Evolutionary conservation across 1,140 invertebrate species (phyloP), one percentile per base, ranked within the genome.

Genomic region (Drosophila punjabiensis): DNA sequence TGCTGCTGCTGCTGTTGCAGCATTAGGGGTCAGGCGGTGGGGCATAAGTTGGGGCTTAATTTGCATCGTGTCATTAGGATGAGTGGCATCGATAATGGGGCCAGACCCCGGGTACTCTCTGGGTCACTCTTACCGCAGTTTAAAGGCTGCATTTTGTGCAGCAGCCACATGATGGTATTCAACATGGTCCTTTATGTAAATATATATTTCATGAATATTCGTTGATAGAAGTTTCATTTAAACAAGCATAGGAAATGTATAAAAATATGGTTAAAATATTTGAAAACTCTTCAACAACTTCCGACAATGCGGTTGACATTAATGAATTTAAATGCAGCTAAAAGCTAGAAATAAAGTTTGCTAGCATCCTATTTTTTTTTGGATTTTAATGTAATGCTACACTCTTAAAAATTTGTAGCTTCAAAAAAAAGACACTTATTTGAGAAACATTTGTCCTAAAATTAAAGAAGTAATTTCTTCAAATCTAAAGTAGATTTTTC

Each of bases 31-130:
- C 50, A 35, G 39, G 47, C 14, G 47, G 35, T 32, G 55, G 45
- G 35, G 63, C n/a, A 39, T 39, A 55, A 64, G 63, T 62, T 58
- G 58, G 62, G 55, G 70, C 66, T 80, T 89, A 89, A 88, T 83
- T 87, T 87, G 81, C 78, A 89, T 81, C 70, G 87, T 83, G 85
- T 90, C 86, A 85, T 89, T 90, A 89, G 52, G 62, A 53, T 83
- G 69, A 79, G 59, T 73, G 62, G 58, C 82, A 86, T 81, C 80
- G 80, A 87, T 87, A 87, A 87, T 87, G 83, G 78, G 74, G 76
- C 74, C 74, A 55, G 62, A 55, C 37, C 48, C 39, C 64, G 30
- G 30, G 68, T 10, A 41, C 41, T 53, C 52, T 74, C 41, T 58
- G 61, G 66, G 59, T 48, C 70, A 48, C 48, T 70, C 35, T 68